Conservation (phyloP, 2,888 invertebrate genomes). For the Caenorhabditis panamensis region DNA sequence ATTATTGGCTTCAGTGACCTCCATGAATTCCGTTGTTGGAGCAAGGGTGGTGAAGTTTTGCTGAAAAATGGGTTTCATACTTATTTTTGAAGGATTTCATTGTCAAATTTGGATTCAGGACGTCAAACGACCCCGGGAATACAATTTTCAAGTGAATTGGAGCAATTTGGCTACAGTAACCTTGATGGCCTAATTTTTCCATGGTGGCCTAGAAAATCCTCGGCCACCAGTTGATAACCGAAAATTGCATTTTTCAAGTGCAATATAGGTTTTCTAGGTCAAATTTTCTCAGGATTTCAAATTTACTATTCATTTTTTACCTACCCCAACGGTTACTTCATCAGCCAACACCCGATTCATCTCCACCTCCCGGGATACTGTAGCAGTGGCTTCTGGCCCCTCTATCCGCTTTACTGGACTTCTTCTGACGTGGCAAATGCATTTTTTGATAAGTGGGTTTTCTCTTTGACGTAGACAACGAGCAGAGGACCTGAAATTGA, state of each 20-base stretch:
- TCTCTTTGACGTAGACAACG: conserved; percentile 68
- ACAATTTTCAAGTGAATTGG: background rate
- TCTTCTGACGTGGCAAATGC: conserved; percentile 68
- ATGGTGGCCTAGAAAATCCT: background rate
- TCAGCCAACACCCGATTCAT: conserved; percentile 52
- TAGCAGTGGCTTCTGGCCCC: conserved; percentile 25
- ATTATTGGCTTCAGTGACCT: background rate
- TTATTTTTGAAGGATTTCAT: too few relatives aligned
- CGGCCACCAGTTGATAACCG: background rate
- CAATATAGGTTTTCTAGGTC: background rate
- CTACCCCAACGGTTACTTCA: conserved; percentile 35
- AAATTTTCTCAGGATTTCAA: background rate
- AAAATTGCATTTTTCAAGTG: background rate
- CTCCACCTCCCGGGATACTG: conserved; percentile 48
- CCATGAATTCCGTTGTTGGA: background rate
- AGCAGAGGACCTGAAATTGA: conserved; percentile 57
- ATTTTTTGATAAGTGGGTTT: conserved; percentile 66
- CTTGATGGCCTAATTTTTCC: background rate
- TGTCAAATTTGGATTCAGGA: background rate
- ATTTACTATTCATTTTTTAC: too few relatives aligned
- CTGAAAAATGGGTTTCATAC: conserved; percentile 1
- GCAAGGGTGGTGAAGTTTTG: background rate
- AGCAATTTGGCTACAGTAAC: background rate
- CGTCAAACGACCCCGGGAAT: background rate
- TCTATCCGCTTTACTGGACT: conserved; percentile 48